Percentiles rank a stretch among this genome's conserved stretches.
Conservation (phyloP, 2,888 invertebrate genomes). For the Chaitophorus viminalis region DNA sequence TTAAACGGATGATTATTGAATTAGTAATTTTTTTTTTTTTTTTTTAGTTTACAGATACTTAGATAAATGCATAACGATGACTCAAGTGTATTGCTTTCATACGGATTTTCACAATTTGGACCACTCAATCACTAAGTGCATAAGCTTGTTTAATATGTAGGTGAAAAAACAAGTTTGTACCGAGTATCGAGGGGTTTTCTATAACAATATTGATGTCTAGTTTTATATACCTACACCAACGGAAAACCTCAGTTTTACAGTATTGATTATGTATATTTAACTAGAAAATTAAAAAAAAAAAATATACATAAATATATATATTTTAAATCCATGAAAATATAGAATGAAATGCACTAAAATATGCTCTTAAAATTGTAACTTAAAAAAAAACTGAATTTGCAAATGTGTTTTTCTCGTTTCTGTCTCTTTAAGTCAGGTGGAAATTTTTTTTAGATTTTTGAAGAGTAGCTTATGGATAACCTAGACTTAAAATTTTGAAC, state of each 20-base stretch:
- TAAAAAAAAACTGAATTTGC: too few species aligned
- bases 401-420: too few species aligned
- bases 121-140: background rate
- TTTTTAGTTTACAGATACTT: background rate
- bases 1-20: background rate
- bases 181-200: conserved; percentile 3
- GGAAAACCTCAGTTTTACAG: background rate
- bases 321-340: too few species aligned
- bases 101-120: background rate
- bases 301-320: too few species aligned
- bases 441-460: too few species aligned
- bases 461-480: too few species aligned
- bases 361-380: background rate
- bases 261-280: background rate
- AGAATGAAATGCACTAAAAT: too few species aligned
- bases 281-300: too few species aligned
- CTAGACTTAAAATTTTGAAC: too few species aligned
- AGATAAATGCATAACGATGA: background rate
- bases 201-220: background rate
- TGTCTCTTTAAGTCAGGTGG: too few species aligned
- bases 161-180: conserved; percentile 3
- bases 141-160: conserved; percentile 18
- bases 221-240: background rate
- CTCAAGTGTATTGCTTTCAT: background rate
- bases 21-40: background rate